Percentiles rank a stretch among this genome's conserved stretches.
Evolutionary conservation across 1,140 invertebrate genomes (phyloP).

Genomic region (Macrostomum lignano): DNA sequence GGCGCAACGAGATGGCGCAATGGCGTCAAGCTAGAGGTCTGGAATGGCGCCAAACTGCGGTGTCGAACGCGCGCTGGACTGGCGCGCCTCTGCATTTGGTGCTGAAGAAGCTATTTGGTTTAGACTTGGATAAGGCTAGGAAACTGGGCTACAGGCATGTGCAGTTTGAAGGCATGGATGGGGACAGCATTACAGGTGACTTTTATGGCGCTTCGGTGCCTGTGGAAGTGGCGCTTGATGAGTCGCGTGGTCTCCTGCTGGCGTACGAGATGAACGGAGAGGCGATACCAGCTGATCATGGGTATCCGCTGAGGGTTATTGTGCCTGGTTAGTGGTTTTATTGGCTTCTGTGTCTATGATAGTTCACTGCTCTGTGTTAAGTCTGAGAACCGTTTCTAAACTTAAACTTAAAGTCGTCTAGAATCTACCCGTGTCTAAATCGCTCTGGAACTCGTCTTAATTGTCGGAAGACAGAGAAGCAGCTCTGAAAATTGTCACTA

Average conservation of each 20-base stretch:
- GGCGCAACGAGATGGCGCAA: constrained; percentile 57
- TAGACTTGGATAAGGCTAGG: constrained; percentile 15
- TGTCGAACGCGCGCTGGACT: constrained; percentile 71
- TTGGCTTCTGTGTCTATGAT: too few species aligned
- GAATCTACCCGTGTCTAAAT: too few species aligned
- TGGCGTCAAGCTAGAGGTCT: constrained; percentile 55
- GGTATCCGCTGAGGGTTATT: constrained; percentile 56
- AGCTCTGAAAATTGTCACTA: too few species aligned
- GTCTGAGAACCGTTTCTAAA: too few species aligned
- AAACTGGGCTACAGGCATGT: constrained; percentile 38
- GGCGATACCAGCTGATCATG: constrained; percentile 56
- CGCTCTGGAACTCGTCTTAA: too few species aligned
- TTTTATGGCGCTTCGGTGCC: constrained; percentile 73
- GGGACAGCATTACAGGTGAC: constrained; percentile 41
- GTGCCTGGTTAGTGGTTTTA: too few species aligned
- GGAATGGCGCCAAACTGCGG: constrained; percentile 56
- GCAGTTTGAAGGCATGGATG: constrained; percentile 48
- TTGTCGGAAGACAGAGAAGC: too few species aligned
- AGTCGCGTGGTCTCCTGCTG: constrained; percentile 48
- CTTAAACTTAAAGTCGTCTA: too few species aligned
- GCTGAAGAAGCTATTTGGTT: constrained; percentile 14
- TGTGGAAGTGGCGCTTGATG: constrained; percentile 48
- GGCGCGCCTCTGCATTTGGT: constrained; percentile 30
- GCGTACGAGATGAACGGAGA: constrained; percentile 89
- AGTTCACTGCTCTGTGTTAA: too few species aligned